Percentiles rank a stretch among this genome's conserved stretches.
These are phyloP conservation scores for Cydia splendana DNA, from an alignment of 1,140 invertebrate species.

Conservation along the genomic window DNA sequence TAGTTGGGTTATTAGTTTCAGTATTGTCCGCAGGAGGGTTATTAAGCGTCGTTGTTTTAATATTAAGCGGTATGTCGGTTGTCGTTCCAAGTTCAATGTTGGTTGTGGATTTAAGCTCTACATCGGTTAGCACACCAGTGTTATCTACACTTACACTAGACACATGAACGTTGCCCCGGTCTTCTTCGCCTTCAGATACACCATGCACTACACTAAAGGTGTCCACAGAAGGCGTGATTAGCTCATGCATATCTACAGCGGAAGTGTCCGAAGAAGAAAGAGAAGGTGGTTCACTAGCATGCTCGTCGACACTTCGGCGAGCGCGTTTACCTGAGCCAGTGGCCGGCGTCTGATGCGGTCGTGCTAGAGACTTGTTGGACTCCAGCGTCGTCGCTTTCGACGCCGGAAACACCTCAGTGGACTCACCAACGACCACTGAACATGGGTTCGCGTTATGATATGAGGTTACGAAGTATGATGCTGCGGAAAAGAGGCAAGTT, in stretches of 20 bases:
- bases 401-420: constrained; percentile 82
- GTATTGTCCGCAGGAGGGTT: not conserved
- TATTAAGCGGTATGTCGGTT: not conserved
- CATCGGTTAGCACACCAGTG: constrained; percentile 48
- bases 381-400: constrained; percentile 83
- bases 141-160: constrained; percentile 54
- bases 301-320: constrained; percentile 84
- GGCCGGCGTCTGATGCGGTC: constrained; percentile 77
- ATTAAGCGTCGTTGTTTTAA: constrained; percentile 14
- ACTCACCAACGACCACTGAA: constrained; percentile 89
- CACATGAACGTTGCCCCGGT: constrained; percentile 55
- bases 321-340: constrained; percentile 83
- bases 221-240: constrained; percentile 66
- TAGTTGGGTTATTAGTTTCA: constrained; percentile 24
- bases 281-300: constrained; percentile 78
- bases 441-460: constrained; percentile 89
- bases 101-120: constrained; percentile 33
- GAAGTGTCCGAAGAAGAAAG: constrained; percentile 71
- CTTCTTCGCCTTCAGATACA: constrained; percentile 50
- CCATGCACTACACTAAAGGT: constrained; percentile 77
- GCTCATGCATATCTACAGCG: constrained; percentile 74
- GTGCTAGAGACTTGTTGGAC: constrained; percentile 82
- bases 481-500: constrained; percentile 75
- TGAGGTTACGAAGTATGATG: constrained; percentile 89
- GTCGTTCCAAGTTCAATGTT: constrained; percentile 5